A percentile compares a stretch with the other conserved stretches of the same genome.
Conservation (phyloP, 2,113 vertebrate genomes). For the Prionailurus bengalensis region DNA sequence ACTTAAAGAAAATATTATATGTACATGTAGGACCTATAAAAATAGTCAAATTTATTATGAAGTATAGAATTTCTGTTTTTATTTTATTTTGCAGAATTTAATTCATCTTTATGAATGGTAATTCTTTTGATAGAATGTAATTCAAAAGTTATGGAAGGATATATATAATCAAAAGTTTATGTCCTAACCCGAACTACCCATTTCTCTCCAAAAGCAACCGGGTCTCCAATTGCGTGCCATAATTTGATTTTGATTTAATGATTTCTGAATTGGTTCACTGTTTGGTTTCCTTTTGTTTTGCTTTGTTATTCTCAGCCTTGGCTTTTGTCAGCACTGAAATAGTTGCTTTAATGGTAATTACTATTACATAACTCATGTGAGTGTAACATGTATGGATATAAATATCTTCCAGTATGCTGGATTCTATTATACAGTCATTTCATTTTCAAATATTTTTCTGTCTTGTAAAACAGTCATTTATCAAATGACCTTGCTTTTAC, state of each 20-base stretch:
- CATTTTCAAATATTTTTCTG: conserved; percentile 31
- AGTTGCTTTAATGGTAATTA: not conserved
- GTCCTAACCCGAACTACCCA: not conserved
- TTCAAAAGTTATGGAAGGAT: not conserved
- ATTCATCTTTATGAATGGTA: not conserved
- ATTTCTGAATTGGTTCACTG: conserved; percentile 25
- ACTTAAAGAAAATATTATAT: not conserved
- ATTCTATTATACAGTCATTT: conserved; percentile 21
- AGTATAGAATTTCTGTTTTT: not conserved
- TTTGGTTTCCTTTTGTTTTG: conserved; percentile 52
- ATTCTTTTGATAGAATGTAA: not conserved
- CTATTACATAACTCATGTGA: not conserved
- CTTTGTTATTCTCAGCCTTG: conserved; percentile 33
- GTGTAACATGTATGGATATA: not conserved
- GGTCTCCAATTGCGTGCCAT: not conserved
- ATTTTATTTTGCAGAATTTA: not conserved
- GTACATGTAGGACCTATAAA: not conserved
- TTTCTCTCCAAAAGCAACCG: not conserved
- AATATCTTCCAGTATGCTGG: conserved; percentile 13
- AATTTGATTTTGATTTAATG: conserved; percentile 46
- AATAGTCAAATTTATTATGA: conserved; percentile 5
- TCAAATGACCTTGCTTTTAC: conserved; percentile 49
- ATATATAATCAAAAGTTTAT: not conserved
- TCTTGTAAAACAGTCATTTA: conserved; percentile 25
- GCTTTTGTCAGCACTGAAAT: conserved; percentile 33